These are phyloP conservation scores for Tenthredo distinguenda DNA, from an alignment of 2,888 invertebrate species.

Conservation along the genomic window DNA sequence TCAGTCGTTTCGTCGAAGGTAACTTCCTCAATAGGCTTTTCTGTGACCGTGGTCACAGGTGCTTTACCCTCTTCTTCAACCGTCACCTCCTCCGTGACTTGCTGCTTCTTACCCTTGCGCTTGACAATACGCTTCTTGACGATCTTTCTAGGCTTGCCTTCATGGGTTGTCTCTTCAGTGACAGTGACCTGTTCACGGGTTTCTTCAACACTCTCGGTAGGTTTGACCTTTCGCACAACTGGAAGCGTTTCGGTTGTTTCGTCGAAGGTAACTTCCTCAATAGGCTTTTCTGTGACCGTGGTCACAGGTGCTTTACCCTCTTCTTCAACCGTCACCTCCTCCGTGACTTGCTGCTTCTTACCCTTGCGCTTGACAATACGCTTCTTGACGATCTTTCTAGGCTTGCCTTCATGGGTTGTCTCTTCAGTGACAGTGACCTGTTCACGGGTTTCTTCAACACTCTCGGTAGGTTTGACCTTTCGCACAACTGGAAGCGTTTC, in stretches of 20 bases:
- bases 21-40: slow-evolving; percentile 68
- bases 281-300: slow-evolving; percentile 66
- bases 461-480: slow-evolving; percentile 52
- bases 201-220: slow-evolving; percentile 61
- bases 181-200: slow-evolving; percentile 76
- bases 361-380: slow-evolving; percentile 72
- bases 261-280: slow-evolving; percentile 66
- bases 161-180: slow-evolving; percentile 64
- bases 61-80: slow-evolving; percentile 78
- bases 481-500: slow-evolving; percentile 64
- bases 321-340: slow-evolving; percentile 75
- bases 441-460: slow-evolving; percentile 69
- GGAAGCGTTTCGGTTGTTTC: slow-evolving; percentile 56
- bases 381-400: slow-evolving; percentile 69
- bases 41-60: slow-evolving; percentile 76
- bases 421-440: slow-evolving; percentile 58
- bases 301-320: slow-evolving; percentile 69
- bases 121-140: slow-evolving; percentile 72
- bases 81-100: slow-evolving; percentile 75
- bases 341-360: slow-evolving; percentile 72
- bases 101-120: slow-evolving; percentile 70
- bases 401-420: slow-evolving; percentile 62
- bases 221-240: not conserved
- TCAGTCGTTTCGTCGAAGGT: slow-evolving; percentile 57
- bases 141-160: slow-evolving; percentile 62